Evolutionary conservation across 2,113 vertebrate genomes (phyloP).

Genomic region (Seriola dumerili): DNA sequence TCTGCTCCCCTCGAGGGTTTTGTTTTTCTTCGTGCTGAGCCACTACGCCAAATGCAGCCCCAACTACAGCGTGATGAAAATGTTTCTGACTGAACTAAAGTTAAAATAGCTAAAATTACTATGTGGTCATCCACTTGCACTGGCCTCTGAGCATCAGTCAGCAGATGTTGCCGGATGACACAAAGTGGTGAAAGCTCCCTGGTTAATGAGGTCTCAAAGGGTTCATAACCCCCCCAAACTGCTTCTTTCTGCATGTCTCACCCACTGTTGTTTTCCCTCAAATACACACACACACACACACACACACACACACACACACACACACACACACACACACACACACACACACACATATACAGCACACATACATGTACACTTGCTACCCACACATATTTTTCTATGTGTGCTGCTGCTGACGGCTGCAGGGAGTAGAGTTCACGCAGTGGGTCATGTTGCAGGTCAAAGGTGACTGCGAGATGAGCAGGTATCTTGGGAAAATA

Average conservation of each 20-base stretch:
- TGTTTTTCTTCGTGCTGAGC: neutral
- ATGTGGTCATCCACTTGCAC: neutral
- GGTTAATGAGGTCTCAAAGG: conserved; percentile 88
- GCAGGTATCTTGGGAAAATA: conserved; percentile 35
- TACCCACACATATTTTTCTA: conserved; percentile 54
- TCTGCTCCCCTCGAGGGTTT: neutral
- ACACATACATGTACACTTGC: conserved; percentile 18
- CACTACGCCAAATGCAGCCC: neutral
- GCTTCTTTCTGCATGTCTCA: conserved; percentile 26
- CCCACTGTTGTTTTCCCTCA: conserved; percentile 20
- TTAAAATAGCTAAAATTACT: conserved; percentile 17
- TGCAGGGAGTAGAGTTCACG: conserved; percentile 46
- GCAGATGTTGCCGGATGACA: conserved; percentile 60
- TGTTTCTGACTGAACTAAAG: conserved; percentile 16
- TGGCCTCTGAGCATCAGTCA: conserved; percentile 45
- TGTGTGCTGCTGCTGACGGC: conserved; percentile 35
- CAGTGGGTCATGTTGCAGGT: conserved; percentile 41
- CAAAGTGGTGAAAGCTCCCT: conserved; percentile 74
- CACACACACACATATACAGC: conserved; percentile 15
- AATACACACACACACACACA: neutral
- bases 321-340: conserved; percentile 6
- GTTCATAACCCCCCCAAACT: conserved; percentile 52
- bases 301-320: too few species aligned
- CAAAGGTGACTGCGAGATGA: conserved; percentile 56
- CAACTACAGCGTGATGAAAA: neutral